phyloP scores from a whole-genome alignment of 1,140 invertebrate species.

The Lucilia sericata region DNA sequence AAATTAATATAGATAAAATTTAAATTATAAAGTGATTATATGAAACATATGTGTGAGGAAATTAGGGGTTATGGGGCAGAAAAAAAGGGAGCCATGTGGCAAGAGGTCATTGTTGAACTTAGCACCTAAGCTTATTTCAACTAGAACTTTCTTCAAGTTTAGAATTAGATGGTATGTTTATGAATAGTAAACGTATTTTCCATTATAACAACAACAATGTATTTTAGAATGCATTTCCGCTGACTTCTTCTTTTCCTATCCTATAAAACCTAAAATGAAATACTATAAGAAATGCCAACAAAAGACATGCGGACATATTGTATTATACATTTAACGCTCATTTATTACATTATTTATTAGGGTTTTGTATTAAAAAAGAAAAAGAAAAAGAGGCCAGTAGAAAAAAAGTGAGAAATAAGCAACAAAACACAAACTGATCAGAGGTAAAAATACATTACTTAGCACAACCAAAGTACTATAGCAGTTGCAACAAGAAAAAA shows the following conservation, averaged over 20 bases:
- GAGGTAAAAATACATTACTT: neutral
- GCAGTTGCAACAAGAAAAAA: neutral
- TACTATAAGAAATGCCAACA: neutral
- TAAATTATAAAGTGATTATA: too few species aligned
- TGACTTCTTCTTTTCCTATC: neutral
- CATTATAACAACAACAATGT: too few species aligned
- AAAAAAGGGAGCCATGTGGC: too few species aligned
- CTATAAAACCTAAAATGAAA: neutral
- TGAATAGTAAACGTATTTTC: too few species aligned
- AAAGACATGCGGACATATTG: neutral
- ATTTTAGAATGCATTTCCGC: conserved; percentile 22
- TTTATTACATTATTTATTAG: conserved; percentile 67
- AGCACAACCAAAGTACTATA: neutral
- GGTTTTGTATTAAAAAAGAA: conserved; percentile 60
- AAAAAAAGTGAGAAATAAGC: neutral
- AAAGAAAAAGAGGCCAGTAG: conserved; percentile 47
- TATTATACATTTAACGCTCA: conserved; percentile 62
- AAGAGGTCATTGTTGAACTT: too few species aligned
- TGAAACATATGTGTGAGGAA: too few species aligned
- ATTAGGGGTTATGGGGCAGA: too few species aligned
- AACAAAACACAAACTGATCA: neutral
- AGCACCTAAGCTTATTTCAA: too few species aligned
- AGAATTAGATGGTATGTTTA: too few species aligned
- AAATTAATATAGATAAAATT: too few species aligned
- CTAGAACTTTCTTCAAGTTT: too few species aligned